phyloP scores from a whole-genome alignment of 2,797 vertebrate genomes.

The Columba guinea region DNA sequence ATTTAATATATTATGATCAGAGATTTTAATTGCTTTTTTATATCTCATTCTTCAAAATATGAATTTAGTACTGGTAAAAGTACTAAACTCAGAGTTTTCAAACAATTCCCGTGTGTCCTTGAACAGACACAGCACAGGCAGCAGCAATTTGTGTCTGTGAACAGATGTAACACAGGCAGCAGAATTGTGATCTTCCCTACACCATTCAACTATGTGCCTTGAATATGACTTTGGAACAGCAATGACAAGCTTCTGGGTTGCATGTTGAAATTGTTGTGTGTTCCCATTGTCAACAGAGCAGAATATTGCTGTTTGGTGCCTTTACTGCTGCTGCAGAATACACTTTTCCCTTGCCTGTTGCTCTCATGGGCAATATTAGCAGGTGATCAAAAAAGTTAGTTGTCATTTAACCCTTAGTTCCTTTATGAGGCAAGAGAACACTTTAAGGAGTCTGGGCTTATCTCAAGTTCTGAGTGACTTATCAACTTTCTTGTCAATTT shows the following conservation, averaged over 20 bases:
- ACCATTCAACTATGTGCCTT: neutral
- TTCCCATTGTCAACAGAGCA: neutral
- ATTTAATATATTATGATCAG: neutral
- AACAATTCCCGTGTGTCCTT: neutral
- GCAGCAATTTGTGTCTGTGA: neutral
- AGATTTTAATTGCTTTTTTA: neutral
- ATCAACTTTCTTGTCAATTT: too few species aligned
- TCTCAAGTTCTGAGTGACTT: neutral
- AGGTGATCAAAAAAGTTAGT: neutral
- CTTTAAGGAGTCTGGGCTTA: neutral
- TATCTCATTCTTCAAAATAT: neutral
- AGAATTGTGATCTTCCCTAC: neutral
- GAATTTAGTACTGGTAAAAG: neutral
- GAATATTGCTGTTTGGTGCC: neutral
- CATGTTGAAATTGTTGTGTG: fast-evolving
- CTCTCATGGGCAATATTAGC: neutral
- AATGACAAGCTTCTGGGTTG: neutral
- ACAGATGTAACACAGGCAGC: neutral
- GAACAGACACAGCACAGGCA: neutral
- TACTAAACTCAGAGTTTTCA: neutral
- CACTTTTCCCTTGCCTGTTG: neutral
- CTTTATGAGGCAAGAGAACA: neutral
- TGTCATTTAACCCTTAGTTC: neutral
- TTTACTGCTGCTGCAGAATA: neutral
- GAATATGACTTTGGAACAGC: neutral